phyloP scores from a whole-genome alignment of 2,113 vertebrate genomes.

The Galeopterus variegatus region DNA sequence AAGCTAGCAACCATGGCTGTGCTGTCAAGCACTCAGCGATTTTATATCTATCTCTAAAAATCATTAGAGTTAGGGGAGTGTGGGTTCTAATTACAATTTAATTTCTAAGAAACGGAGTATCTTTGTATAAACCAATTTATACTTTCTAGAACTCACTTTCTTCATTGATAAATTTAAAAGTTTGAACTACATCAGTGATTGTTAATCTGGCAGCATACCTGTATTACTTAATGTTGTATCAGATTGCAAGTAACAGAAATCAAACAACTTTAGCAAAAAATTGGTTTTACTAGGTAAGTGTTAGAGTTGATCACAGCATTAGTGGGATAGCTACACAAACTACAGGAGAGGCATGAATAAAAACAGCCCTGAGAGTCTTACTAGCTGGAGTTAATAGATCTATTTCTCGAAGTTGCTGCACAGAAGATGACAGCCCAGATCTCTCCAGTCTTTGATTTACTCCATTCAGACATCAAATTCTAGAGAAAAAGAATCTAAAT shows the following conservation, averaged over 20 bases:
- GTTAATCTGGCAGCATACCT: not conserved
- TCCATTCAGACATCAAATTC: not conserved
- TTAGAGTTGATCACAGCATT: not conserved
- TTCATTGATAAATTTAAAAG: not conserved
- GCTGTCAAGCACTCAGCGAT: not conserved
- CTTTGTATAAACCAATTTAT: not conserved
- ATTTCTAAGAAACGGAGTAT: not conserved
- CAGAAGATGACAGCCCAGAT: not conserved
- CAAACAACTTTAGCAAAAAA: not conserved
- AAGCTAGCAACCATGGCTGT: not conserved
- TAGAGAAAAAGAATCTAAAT: not conserved
- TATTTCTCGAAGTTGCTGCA: not conserved
- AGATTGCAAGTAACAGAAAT: not conserved
- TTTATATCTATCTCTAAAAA: not conserved
- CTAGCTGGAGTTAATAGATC: not conserved
- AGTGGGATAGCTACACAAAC: not conserved
- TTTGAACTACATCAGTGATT: not conserved
- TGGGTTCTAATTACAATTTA: not conserved
- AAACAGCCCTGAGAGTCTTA: not conserved
- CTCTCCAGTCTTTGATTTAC: not conserved
- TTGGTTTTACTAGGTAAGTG: not conserved
- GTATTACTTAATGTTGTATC: not conserved
- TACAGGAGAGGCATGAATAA: not conserved
- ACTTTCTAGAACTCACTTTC: not conserved
- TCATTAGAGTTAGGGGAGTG: not conserved